phyloP scores from a whole-genome alignment of 1,140 invertebrate species.

The Ostrea edulis region DNA sequence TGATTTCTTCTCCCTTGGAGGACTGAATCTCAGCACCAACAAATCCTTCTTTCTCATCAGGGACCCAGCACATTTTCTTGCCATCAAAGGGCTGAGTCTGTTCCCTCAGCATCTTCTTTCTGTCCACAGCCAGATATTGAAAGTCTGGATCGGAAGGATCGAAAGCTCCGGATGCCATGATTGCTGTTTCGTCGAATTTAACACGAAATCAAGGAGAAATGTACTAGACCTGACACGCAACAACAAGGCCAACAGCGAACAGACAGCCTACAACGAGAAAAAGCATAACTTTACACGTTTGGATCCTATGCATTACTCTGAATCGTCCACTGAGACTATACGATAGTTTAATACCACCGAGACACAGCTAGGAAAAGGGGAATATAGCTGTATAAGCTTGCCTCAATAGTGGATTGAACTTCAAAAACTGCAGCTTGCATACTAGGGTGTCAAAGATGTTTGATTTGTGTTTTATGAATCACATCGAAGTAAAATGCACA shows the following conservation, averaged over 20 bases:
- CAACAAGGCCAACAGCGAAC: conserved; percentile 18
- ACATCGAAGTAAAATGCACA: too few relatives aligned
- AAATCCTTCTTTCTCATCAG: conserved; percentile 98
- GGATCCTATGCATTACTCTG: too few relatives aligned
- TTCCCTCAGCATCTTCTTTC: conserved; percentile 76
- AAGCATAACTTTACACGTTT: not conserved
- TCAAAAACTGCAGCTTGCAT: too few relatives aligned
- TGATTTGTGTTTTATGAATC: too few relatives aligned
- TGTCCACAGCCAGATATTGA: conserved; percentile 76
- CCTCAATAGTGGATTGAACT: too few relatives aligned
- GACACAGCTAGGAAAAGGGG: too few relatives aligned
- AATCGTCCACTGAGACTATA: too few relatives aligned
- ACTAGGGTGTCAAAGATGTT: too few relatives aligned
- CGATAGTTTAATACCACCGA: too few relatives aligned
- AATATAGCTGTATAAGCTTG: too few relatives aligned
- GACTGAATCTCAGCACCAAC: conserved; percentile 97
- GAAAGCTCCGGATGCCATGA: conserved; percentile 14
- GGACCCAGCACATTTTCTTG: conserved; percentile 99
- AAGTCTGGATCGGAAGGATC: conserved; percentile 74
- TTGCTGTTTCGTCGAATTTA: conserved; percentile 14
- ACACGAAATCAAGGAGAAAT: conserved; percentile 34
- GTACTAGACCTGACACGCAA: not conserved
- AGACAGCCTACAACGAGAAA: not conserved
- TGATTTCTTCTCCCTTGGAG: conserved; percentile 98
- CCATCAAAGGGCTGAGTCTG: conserved; percentile 88